Percentiles rank a stretch among this genome's conserved stretches.
Conservation (phyloP, 1,140 invertebrate genomes). For the Pogonomyrmex californicus region DNA sequence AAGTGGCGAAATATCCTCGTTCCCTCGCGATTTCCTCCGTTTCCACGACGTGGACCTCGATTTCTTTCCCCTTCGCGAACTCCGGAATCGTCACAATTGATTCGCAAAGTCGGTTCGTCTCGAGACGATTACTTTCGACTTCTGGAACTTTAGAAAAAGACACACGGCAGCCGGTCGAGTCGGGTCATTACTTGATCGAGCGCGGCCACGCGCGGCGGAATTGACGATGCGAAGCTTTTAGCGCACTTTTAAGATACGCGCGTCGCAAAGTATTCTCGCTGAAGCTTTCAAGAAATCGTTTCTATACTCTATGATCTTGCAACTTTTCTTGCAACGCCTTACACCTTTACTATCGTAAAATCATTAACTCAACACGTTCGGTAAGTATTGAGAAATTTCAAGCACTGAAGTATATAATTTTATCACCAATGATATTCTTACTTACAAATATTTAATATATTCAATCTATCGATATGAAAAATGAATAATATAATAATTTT, state of each 20-base stretch:
- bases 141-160: conserved; percentile 42
- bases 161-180: neutral
- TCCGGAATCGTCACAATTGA: conserved; percentile 17
- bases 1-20: conserved; percentile 30
- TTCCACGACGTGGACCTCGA: neutral
- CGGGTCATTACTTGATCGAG: conserved; percentile 40
- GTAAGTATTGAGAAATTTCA: neutral
- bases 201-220: neutral
- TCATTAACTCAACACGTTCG: neutral
- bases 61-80: neutral
- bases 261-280: conserved; percentile 26
- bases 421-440: too few relatives aligned
- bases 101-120: conserved; percentile 37
- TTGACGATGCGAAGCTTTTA: conserved; percentile 33
- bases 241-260: conserved; percentile 28
- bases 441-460: neutral
- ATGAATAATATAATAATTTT: neutral
- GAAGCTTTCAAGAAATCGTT: conserved; percentile 16
- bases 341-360: neutral
- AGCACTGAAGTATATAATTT: neutral
- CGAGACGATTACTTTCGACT: conserved; percentile 5
- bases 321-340: neutral
- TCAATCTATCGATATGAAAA: neutral
- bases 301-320: conserved; percentile 6
- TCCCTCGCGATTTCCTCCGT: neutral